Percentiles rank a stretch among this genome's conserved stretches.
Evolutionary conservation across 2,113 vertebrate genomes (phyloP).

Genomic region (Tricholaema leucomelas): DNA sequence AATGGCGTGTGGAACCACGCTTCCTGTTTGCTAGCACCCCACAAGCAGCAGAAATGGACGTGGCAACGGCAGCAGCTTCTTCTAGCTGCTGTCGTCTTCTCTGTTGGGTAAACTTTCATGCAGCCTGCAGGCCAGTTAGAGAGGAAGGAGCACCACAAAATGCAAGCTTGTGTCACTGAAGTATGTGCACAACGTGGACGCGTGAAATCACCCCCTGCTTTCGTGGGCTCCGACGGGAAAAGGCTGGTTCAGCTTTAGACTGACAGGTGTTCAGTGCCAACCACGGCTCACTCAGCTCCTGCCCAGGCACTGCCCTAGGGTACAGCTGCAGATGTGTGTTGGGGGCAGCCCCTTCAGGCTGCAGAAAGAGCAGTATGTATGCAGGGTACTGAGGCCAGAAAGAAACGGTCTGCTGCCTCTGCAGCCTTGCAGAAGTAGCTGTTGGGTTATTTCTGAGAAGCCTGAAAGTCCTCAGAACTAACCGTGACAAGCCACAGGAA

Average conservation of each 20-base stretch:
- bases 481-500: not conserved
- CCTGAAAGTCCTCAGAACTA: not conserved
- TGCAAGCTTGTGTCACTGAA: not conserved
- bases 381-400: rapidly evolving
- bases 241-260: not conserved
- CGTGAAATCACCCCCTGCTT: not conserved
- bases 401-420: not conserved
- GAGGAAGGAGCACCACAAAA: not conserved
- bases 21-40: no score
- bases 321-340: not conserved
- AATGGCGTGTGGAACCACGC: not conserved
- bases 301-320: not conserved
- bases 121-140: not conserved
- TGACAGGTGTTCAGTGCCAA: not conserved
- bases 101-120: not conserved
- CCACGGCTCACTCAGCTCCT: not conserved
- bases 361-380: rapidly evolving
- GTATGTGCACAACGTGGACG: rapidly evolving
- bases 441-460: not conserved
- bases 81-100: not conserved
- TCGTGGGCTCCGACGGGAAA: not conserved
- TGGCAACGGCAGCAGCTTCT: not conserved
- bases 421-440: not conserved
- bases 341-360: rapidly evolving
- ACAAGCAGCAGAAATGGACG: not conserved